A percentile compares a stretch with the other conserved stretches of the same genome.
These are phyloP conservation scores for Echeneis naucrates DNA, from an alignment of 2,797 vertebrate species.

Conservation along the genomic window DNA sequence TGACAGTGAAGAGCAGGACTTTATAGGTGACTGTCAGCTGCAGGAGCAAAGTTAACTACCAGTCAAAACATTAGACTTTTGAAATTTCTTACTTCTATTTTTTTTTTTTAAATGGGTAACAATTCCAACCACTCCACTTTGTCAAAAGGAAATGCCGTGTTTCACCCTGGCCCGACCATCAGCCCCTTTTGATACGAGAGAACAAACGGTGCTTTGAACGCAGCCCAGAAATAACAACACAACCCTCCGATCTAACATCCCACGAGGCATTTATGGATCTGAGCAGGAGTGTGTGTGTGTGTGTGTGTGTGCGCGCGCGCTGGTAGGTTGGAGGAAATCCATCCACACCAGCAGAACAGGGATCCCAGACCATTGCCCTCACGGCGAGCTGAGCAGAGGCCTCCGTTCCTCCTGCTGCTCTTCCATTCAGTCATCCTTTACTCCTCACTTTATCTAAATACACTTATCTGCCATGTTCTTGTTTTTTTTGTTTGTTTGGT, in stretches of 20 bases:
- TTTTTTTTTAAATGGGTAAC: conserved; percentile 19
- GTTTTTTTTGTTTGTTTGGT: conserved; percentile 37
- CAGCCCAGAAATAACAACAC: conserved; percentile 49
- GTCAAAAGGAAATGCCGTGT: conserved; percentile 18
- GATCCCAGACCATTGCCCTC: conserved; percentile 26
- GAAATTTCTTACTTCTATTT: conserved; percentile 2
- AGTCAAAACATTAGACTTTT: conserved; percentile 34
- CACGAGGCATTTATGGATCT: conserved; percentile 8
- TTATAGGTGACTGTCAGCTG: conserved; percentile 37
- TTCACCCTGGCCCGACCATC: conserved; percentile 21
- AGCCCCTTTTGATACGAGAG: neutral
- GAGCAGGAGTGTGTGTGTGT: neutral
- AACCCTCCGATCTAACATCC: conserved; percentile 34
- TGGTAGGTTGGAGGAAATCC: neutral
- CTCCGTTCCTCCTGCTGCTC: conserved; percentile 18
- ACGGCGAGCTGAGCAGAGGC: conserved; percentile 25
- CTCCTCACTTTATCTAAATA: conserved; percentile 43
- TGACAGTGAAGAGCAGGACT: conserved; percentile 34
- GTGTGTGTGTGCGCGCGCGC: conserved; percentile 22
- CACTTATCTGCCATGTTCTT: conserved; percentile 61
- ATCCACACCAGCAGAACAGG: neutral
- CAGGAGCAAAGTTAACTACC: conserved; percentile 13
- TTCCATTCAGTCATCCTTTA: conserved; percentile 68
- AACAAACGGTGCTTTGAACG: conserved; percentile 35
- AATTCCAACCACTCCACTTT: conserved; percentile 52